Percentiles rank a stretch among this genome's conserved stretches.
Conservation (phyloP, 2,797 vertebrate genomes). For the Malacoraja senta region DNA sequence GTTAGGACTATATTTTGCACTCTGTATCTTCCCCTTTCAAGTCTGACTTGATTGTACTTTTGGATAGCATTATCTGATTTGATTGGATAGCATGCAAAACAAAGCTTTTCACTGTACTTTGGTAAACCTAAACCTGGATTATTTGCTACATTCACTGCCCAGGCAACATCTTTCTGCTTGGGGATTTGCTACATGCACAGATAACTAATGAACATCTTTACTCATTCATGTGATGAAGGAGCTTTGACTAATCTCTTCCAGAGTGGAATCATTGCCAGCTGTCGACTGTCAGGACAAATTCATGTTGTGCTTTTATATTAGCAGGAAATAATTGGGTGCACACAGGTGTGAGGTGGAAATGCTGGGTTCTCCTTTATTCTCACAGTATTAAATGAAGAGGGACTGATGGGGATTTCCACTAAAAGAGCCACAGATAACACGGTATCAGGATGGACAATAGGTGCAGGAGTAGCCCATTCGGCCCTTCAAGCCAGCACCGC, state of each 20-base stretch:
- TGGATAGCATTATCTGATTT: no score
- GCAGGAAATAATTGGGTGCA: background rate
- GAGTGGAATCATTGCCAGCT: background rate
- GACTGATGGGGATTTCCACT: background rate
- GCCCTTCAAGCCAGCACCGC: no score
- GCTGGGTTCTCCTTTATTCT: background rate
- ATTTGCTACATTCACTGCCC: background rate
- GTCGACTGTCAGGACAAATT: background rate
- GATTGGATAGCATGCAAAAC: no score
- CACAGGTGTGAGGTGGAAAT: background rate
- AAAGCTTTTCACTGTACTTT: no score
- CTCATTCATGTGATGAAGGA: background rate
- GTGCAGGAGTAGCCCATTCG: no score
- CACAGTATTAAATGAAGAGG: no score
- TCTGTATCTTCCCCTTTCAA: no score
- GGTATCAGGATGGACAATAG: background rate
- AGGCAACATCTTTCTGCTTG: background rate
- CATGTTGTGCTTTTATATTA: background rate
- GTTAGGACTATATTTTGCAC: no score
- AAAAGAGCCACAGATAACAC: background rate
- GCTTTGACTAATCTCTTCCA: background rate
- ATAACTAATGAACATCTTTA: background rate
- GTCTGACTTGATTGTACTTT: no score
- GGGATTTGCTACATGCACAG: background rate
- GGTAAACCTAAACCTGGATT: background rate